Conservation (phyloP, 2,113 vertebrate genomes). For the Cariama cristata region DNA sequence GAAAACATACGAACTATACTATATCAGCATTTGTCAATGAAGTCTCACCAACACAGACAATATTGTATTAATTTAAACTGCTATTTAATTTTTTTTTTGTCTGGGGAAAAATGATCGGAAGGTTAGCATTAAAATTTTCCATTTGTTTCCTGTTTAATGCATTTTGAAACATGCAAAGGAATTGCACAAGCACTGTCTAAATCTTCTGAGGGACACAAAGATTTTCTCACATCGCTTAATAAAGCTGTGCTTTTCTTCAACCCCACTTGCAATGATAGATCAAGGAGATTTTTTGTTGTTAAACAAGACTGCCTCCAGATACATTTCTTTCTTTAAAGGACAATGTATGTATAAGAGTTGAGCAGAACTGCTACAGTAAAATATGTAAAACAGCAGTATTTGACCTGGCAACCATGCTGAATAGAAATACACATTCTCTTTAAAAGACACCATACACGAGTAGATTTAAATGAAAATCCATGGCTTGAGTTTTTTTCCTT, state of each 20-base stretch:
- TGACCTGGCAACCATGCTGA: not conserved
- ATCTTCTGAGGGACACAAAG: not conserved
- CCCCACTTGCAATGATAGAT: not conserved
- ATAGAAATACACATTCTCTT: not conserved
- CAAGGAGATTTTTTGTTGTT: not conserved
- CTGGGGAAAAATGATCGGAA: not conserved
- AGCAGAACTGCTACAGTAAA: not conserved
- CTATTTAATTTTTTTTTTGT: not conserved
- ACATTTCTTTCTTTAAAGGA: not conserved
- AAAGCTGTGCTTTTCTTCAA: conserved; percentile 26
- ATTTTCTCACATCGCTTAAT: not conserved
- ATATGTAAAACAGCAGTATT: not conserved
- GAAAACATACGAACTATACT: not conserved
- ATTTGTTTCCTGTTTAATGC: not conserved
- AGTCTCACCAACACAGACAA: not conserved
- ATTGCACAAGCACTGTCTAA: not conserved
- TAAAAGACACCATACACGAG: not conserved
- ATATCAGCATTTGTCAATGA: not conserved
- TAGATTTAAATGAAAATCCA: not conserved
- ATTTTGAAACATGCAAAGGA: not conserved
- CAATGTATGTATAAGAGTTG: not conserved
- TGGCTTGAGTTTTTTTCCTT: not conserved
- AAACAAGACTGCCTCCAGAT: conserved; percentile 6
- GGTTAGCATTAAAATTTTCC: not conserved
- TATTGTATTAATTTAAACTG: not conserved